Percentiles rank a stretch among this genome's conserved stretches.
phyloP scores from a whole-genome alignment of 2,797 vertebrate genomes.

The Tinamus major region DNA sequence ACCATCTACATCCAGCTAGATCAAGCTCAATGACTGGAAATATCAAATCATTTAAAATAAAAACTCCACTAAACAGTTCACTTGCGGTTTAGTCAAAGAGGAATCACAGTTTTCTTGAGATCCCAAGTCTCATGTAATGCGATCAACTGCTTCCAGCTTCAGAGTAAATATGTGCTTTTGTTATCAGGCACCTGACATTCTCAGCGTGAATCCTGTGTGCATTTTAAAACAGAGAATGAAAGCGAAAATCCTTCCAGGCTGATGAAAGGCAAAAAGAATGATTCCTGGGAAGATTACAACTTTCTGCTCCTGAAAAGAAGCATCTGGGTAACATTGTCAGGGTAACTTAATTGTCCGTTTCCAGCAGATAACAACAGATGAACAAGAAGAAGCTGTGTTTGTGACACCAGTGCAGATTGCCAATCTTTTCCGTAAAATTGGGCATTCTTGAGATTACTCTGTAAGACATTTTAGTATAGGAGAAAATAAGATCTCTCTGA shows the following conservation, averaged over 20 bases:
- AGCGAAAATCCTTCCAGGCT: slow-evolving; percentile 43
- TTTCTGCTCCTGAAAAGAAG: slow-evolving; percentile 43
- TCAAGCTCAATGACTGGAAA: slow-evolving; percentile 59
- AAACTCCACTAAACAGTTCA: slow-evolving; percentile 18
- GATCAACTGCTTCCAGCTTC: slow-evolving; percentile 14
- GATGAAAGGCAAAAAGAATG: slow-evolving; percentile 43
- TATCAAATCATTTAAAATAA: slow-evolving; percentile 31
- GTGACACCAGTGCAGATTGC: background rate
- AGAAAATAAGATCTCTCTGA: slow-evolving; percentile 4
- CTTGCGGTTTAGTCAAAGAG: slow-evolving; percentile 12
- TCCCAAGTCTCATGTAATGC: background rate
- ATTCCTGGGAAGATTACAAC: slow-evolving; percentile 39
- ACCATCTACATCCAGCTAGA: background rate
- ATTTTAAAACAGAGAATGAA: slow-evolving; percentile 57
- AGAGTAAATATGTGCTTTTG: slow-evolving; percentile 41
- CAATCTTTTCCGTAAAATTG: background rate
- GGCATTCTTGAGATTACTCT: background rate
- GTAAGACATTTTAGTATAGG: background rate
- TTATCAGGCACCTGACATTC: slow-evolving; percentile 56
- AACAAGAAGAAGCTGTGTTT: background rate
- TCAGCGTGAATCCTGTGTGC: slow-evolving; percentile 37
- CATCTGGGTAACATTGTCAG: background rate
- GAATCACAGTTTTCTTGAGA: background rate
- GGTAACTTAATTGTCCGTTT: slow-evolving; percentile 13
- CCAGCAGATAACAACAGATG: background rate